Percentiles rank a stretch among this genome's conserved stretches.
phyloP scores from a whole-genome alignment of 1,140 invertebrate species.

The Drosophila sucinea region DNA sequence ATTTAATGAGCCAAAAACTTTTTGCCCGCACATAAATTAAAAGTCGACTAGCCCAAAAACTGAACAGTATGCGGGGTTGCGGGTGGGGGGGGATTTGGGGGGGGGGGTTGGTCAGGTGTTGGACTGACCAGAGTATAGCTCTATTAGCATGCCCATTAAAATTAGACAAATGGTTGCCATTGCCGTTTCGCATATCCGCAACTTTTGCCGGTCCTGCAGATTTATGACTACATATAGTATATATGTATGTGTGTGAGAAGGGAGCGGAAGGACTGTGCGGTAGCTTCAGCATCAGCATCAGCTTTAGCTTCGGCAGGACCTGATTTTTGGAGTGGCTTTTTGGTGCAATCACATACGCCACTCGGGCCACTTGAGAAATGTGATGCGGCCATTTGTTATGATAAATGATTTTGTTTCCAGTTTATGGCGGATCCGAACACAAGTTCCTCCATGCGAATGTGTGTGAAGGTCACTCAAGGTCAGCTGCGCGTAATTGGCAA shows the following conservation, averaged over 20 bases:
- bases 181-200: conserved; percentile 75
- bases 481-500: conserved; percentile 46
- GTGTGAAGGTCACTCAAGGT: conserved; percentile 68
- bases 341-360: conserved; percentile 73
- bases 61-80: neutral
- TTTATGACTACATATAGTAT: conserved; percentile 55
- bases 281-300: conserved; percentile 7
- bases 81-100: neutral
- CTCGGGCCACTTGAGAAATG: conserved; percentile 57
- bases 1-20: conserved; percentile 80
- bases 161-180: conserved; percentile 78
- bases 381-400: conserved; percentile 70
- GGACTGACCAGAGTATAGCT: conserved; percentile 71
- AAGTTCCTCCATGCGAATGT: conserved; percentile 15
- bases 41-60: conserved; percentile 45
- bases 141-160: conserved; percentile 81
- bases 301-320: conserved; percentile 14
- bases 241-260: neutral
- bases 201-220: conserved; percentile 56
- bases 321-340: conserved; percentile 22
- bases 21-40: conserved; percentile 77
- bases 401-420: conserved; percentile 74
- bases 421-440: conserved; percentile 48
- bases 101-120: conserved; percentile 49
- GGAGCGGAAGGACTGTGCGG: neutral